Percentiles rank a stretch among this genome's conserved stretches.
phyloP scores from a whole-genome alignment of 2,797 vertebrate genomes.

The Rhabdophis nuchalis region DNA sequence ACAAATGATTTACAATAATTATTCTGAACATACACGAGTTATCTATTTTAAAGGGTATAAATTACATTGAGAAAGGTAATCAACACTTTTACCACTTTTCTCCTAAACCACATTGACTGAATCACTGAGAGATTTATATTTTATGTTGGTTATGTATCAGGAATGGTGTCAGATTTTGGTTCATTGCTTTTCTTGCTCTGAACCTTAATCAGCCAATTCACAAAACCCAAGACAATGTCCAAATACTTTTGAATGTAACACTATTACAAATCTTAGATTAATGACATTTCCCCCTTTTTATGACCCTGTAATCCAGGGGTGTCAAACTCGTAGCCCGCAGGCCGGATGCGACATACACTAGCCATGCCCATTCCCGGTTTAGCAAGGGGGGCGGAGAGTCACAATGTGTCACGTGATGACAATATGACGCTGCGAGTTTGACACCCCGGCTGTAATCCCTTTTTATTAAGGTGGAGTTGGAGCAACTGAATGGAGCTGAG shows the following conservation, averaged over 20 bases:
- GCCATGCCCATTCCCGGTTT: too few relatives aligned
- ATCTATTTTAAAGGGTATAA: constrained; percentile 3
- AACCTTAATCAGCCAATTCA: not conserved
- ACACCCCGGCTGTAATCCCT: not conserved
- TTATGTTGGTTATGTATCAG: not conserved
- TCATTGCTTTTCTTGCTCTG: not conserved
- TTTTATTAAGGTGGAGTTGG: not conserved
- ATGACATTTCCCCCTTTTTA: not conserved
- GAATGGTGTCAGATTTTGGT: not conserved
- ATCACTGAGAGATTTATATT: not conserved
- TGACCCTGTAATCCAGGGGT: not conserved
- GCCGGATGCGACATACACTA: too few relatives aligned
- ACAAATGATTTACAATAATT: not conserved
- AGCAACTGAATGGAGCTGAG: not conserved
- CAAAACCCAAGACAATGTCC: not conserved
- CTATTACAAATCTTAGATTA: not conserved
- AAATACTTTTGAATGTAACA: not conserved
- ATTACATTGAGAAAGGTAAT: constrained; percentile 2
- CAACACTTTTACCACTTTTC: not conserved
- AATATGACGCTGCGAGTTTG: too few relatives aligned
- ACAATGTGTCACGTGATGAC: too few relatives aligned
- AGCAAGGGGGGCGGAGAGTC: too few relatives aligned
- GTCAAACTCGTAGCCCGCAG: too few relatives aligned
- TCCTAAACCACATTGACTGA: not conserved
- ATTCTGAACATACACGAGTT: not conserved